Percentiles rank a stretch among this genome's conserved stretches.
These are phyloP conservation scores for Alces alces DNA, from an alignment of 2,113 vertebrate genomes.

Conservation along the genomic window DNA sequence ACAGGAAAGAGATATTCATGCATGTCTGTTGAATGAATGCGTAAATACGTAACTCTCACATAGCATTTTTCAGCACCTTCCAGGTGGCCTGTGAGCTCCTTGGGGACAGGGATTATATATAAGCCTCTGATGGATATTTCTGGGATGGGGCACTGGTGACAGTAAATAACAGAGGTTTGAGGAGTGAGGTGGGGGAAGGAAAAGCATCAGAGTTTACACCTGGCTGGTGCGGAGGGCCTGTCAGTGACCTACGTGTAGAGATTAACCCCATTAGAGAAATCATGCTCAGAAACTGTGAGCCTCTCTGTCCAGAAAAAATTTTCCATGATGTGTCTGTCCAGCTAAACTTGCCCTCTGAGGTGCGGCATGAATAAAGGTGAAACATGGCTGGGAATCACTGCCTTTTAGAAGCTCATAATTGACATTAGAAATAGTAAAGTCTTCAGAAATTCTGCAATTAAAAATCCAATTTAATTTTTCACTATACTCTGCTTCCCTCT, in stretches of 20 bases:
- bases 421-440: neutral
- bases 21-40: neutral
- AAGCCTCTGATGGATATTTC: neutral
- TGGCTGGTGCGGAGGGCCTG: neutral
- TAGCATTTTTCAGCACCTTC: neutral
- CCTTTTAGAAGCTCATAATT: neutral
- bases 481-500: neutral
- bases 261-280: neutral
- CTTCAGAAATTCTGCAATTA: neutral
- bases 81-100: neutral
- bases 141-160: neutral
- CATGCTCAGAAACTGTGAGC: neutral
- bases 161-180: neutral
- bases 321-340: neutral
- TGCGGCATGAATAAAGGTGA: neutral
- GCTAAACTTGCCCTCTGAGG: neutral
- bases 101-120: neutral
- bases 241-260: neutral
- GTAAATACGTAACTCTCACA: neutral
- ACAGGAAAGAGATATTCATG: neutral
- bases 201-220: neutral
- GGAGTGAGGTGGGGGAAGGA: neutral
- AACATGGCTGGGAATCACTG: neutral
- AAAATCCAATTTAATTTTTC: neutral
- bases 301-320: neutral